Conservation (phyloP, 2,113 vertebrate species). For the Phoxinus phoxinus region DNA sequence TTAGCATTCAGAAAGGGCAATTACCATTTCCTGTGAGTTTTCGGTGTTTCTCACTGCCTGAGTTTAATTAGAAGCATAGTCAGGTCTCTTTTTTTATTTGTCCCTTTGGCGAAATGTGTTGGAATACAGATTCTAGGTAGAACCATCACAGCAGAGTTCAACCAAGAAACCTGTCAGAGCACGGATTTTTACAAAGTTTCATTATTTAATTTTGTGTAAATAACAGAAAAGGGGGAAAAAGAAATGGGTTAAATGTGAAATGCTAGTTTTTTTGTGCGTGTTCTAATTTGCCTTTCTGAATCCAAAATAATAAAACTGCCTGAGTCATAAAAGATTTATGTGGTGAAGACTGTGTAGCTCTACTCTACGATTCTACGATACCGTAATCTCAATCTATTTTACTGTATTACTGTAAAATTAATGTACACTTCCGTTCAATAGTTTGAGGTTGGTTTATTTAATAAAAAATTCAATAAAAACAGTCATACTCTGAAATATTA, state of each 20-base stretch:
- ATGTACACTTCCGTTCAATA: neutral
- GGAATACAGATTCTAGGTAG: neutral
- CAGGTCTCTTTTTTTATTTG: neutral
- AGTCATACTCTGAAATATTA: neutral
- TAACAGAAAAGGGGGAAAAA: neutral
- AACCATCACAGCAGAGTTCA: neutral
- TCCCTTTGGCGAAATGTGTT: neutral
- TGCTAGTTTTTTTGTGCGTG: neutral
- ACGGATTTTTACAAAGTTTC: neutral
- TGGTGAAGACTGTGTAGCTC: neutral
- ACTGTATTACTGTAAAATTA: neutral
- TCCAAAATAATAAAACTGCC: neutral
- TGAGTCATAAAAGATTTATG: neutral
- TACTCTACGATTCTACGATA: neutral
- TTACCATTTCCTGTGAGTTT: constrained; percentile 2
- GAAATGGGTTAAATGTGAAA: neutral
- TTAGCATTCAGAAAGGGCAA: constrained; percentile 3
- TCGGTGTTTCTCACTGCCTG: neutral
- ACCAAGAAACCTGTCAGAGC: neutral
- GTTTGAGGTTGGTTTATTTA: neutral
- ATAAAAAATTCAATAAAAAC: neutral
- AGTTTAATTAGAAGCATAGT: neutral
- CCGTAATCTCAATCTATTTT: neutral
- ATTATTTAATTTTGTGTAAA: neutral
- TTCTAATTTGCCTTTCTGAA: neutral